phyloP scores from a whole-genome alignment of 2,113 vertebrate genomes.

The Strix aluco region DNA sequence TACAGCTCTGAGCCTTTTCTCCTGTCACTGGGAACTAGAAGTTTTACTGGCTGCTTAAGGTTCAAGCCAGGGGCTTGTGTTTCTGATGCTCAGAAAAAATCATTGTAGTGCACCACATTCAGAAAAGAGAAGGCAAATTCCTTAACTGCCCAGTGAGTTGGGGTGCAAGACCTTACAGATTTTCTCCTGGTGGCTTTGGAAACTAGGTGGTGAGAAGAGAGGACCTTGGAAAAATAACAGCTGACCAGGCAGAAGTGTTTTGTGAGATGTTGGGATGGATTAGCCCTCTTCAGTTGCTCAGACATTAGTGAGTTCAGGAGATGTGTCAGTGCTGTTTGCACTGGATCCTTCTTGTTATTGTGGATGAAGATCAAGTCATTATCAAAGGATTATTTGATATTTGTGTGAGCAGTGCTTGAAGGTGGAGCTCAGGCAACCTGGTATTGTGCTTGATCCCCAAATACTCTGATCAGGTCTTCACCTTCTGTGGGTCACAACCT shows the following conservation, averaged over 20 bases:
- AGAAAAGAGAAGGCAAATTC: neutral
- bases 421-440: neutral
- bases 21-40: neutral
- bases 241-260: neutral
- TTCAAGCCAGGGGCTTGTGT: neutral
- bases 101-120: no score
- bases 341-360: neutral
- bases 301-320: neutral
- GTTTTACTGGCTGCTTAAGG: neutral
- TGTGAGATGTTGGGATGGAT: neutral
- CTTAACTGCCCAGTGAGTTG: neutral
- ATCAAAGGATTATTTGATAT: neutral
- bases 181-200: neutral
- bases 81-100: neutral
- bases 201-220: neutral
- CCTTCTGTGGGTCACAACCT: neutral
- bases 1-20: neutral
- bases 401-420: neutral
- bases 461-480: neutral
- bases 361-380: neutral
- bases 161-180: neutral
- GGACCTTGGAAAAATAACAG: neutral
- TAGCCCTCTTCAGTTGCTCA: neutral
- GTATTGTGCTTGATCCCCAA: neutral
- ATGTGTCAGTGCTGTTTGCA: neutral